Percentiles rank a stretch among this genome's conserved stretches.
Conservation (phyloP, 2,888 invertebrate species). For the Pachycephus smyrnensis region DNA sequence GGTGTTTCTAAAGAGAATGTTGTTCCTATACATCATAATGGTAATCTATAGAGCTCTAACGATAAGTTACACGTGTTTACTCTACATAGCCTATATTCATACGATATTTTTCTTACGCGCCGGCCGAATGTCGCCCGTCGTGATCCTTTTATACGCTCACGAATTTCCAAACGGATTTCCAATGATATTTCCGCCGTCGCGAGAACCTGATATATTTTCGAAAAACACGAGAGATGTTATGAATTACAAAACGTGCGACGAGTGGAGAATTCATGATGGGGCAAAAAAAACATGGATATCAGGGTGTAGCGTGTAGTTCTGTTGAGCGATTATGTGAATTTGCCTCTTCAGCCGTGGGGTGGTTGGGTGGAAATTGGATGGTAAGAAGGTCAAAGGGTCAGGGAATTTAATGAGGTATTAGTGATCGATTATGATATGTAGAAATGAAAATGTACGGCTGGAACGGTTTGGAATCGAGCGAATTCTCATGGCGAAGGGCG, state of each 20-base stretch:
- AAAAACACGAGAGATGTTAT: not conserved
- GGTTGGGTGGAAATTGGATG: not conserved
- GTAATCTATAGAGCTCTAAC: slow-evolving; percentile 15
- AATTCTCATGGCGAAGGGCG: slow-evolving; percentile 6
- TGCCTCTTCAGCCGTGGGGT: not conserved
- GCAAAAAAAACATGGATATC: slow-evolving; percentile 4
- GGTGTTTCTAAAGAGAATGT: slow-evolving; percentile 41
- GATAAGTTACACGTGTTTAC: slow-evolving; percentile 28
- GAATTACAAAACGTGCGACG: not conserved
- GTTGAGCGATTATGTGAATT: not conserved
- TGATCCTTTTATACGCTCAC: slow-evolving; percentile 24
- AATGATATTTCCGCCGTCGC: not conserved
- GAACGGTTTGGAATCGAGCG: not conserved
- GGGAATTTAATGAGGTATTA: not conserved
- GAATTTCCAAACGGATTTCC: not conserved
- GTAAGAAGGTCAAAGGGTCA: not conserved
- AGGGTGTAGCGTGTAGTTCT: slow-evolving; percentile 4
- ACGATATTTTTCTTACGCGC: slow-evolving; percentile 38
- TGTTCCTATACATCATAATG: slow-evolving; percentile 35
- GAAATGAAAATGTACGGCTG: not conserved
- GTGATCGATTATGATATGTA: not conserved
- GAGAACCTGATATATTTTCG: not conserved
- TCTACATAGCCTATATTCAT: slow-evolving; percentile 33
- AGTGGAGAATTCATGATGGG: not conserved
- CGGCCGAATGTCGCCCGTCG: slow-evolving; percentile 28